Percentiles rank a stretch among this genome's conserved stretches.
Conservation (phyloP, 2,888 invertebrate species). For the Sphinx pinastri region DNA sequence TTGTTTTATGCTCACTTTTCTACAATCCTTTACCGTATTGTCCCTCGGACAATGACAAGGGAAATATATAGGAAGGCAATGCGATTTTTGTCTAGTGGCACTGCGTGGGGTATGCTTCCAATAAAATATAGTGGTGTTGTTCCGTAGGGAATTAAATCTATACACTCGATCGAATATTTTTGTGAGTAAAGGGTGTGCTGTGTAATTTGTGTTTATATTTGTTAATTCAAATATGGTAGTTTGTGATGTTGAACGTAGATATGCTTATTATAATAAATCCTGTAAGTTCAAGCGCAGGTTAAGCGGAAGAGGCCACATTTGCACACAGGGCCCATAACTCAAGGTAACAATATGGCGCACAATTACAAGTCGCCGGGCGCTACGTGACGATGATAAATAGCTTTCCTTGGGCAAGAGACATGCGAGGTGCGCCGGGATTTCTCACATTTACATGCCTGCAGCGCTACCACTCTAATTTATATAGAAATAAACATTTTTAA, state of each 20-base stretch:
- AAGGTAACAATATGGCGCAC: conserved; percentile 78
- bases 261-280: conserved; percentile 33
- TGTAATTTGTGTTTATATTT: conserved; percentile 14
- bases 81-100: conserved; percentile 79
- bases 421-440: conserved; percentile 46
- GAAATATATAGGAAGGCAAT: conserved; percentile 73
- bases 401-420: conserved; percentile 71
- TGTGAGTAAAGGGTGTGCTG: not conserved
- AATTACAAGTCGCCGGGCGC: conserved; percentile 74
- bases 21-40: conserved; percentile 73
- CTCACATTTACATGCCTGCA: not conserved
- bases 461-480: not conserved
- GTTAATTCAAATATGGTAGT: conserved; percentile 28
- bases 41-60: conserved; percentile 65
- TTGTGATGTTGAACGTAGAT: conserved; percentile 32
- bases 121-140: conserved; percentile 23
- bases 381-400: conserved; percentile 80
- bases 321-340: conserved; percentile 68
- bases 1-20: conserved; percentile 76
- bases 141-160: conserved; percentile 32
- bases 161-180: conserved; percentile 36
- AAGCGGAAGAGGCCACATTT: conserved; percentile 70
- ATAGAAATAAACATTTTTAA: not conserved
- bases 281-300: conserved; percentile 41
- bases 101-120: conserved; percentile 69